Base-by-base conservation (phyloP, 1,140 invertebrate species). In the Asbolus verrucosus region DNA sequence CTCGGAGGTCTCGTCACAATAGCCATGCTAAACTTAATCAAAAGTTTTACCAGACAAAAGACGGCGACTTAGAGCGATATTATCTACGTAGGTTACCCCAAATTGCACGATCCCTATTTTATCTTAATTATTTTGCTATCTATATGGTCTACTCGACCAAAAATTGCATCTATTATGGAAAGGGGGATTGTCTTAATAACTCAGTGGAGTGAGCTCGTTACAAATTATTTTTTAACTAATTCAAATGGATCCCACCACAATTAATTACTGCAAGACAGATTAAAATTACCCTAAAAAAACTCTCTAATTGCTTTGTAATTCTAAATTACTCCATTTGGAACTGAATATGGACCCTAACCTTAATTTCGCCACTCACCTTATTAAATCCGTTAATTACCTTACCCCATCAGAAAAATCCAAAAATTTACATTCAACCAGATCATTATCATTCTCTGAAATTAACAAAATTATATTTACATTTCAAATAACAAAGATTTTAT, bases 91-190 rank as follows among this genome's bases (percentile, higher is more conserved):
- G 71, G 62, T 70, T 61, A 70, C 61, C 63, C 67, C 63, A 69
- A 73, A 69, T 70, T 66, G 62, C 62, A 65, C 50, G 38, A 68
- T 66, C 68, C 39, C 54, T 65, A 73, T 73, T 73, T 73, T 66
- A 73, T 73, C 71, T 73, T 70, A 73, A 73, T 73, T 67, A 73
- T 73, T 69, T 50, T 39, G 67, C 71, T 73, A 73, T 73, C 71
- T 73, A 65, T 73, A 67, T 70, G 67, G 38, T 4, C 46, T 6
- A 54, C 21, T 54, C 46, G n/a, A 27, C 46, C 46, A 54, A 54
- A 54, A 54, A 27, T 27, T 14, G 46, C 46, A 54, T 54, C 46
- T 54, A 14, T 54, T 50, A 50, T 50, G 21, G 43, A 50, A 21
- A 50, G 8, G 18, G 43, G 18, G 15, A 50, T n/a, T n/a, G 18